These are phyloP conservation scores for Otus sunia DNA, from an alignment of 2,113 vertebrate genomes.

Conservation along the genomic window DNA sequence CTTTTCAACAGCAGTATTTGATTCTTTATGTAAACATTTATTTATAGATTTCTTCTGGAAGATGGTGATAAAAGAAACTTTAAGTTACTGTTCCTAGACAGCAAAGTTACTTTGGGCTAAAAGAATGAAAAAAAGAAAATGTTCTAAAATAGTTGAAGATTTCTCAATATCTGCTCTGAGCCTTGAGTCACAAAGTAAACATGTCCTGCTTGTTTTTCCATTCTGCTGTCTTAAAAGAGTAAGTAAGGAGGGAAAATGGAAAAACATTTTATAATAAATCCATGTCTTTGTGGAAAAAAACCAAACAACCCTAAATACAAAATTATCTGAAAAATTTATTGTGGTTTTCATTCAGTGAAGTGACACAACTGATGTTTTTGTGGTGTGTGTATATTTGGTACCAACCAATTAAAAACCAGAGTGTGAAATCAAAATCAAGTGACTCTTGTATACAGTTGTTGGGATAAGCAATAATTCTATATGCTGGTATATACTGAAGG, in stretches of 20 bases:
- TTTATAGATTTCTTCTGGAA: constrained; percentile 72
- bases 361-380: not conserved
- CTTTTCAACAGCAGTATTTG: constrained; percentile 19
- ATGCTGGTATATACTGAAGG: not conserved
- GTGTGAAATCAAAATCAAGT: not conserved
- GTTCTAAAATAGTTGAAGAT: constrained; percentile 38
- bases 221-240: constrained; percentile 30
- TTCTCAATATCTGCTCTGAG: constrained; percentile 75
- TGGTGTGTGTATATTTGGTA: not conserved
- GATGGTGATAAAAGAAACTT: constrained; percentile 60
- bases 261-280: not conserved
- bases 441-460: not conserved
- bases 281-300: not conserved
- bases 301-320: not conserved
- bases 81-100: constrained; percentile 48
- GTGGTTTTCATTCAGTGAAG: not conserved
- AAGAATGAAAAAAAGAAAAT: constrained; percentile 32
- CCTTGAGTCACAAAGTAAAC: constrained; percentile 69
- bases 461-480: not conserved
- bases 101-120: constrained; percentile 65
- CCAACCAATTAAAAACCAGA: not conserved
- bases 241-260: not conserved
- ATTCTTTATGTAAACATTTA: constrained; percentile 48
- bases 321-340: not conserved
- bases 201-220: constrained; percentile 60